Evolutionary conservation across 2,797 vertebrate genomes (phyloP).

Genomic region (Gouania willdenowi): DNA sequence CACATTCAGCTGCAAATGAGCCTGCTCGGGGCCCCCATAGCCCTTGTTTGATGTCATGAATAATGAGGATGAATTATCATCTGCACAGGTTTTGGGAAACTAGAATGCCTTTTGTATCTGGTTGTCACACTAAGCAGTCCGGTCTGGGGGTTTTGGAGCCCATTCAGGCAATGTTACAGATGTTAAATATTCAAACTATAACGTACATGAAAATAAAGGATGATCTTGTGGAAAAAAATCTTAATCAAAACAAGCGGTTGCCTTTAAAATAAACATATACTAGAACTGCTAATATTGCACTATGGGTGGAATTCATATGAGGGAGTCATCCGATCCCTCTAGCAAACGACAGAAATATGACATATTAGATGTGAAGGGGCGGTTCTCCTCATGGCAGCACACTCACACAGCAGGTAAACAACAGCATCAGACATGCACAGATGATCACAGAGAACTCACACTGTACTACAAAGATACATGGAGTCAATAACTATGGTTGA

Average conservation of each 20-base stretch:
- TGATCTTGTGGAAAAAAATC: no score
- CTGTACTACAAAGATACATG: no score
- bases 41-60: slow-evolving; percentile 79
- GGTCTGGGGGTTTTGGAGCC: slow-evolving; percentile 22
- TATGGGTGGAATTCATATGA: not conserved
- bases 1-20: slow-evolving; percentile 89
- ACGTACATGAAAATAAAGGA: no score
- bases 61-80: slow-evolving; percentile 73
- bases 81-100: slow-evolving; percentile 57
- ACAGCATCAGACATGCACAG: no score
- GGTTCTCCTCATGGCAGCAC: not conserved
- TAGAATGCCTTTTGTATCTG: slow-evolving; percentile 56
- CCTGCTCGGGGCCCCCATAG: slow-evolving; percentile 45
- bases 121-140: slow-evolving; percentile 46
- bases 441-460: no score
- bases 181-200: no score
- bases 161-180: slow-evolving; percentile 23
- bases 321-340: not conserved
- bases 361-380: slow-evolving; percentile 28
- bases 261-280: no score
- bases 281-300: no score
- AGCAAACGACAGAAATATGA: slow-evolving; percentile 16
- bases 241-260: no score
- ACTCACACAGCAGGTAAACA: slow-evolving; percentile 29
- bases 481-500: no score